These are phyloP conservation scores for Scatophagus argus DNA, from an alignment of 2,113 vertebrate species.

Conservation along the genomic window DNA sequence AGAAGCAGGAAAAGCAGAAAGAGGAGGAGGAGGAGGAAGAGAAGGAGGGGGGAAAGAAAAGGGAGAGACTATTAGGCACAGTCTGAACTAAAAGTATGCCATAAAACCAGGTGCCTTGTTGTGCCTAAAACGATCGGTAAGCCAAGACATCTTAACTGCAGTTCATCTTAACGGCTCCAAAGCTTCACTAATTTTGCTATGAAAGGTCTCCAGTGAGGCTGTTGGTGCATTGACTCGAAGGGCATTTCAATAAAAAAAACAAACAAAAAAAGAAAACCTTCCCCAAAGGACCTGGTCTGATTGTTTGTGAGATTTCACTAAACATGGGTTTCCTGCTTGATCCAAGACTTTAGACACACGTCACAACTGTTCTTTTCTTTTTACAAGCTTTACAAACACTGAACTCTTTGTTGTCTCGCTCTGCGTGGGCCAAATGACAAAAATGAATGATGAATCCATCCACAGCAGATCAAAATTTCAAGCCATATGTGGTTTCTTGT, in stretches of 20 bases:
- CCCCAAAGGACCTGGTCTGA: conserved; percentile 44
- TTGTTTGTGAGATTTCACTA: conserved; percentile 54
- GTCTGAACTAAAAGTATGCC: conserved; percentile 41
- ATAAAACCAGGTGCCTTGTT: conserved; percentile 63
- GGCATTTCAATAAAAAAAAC: conserved; percentile 46
- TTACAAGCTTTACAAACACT: conserved; percentile 35
- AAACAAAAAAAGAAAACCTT: conserved; percentile 48
- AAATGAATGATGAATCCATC: background rate
- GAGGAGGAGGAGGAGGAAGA: background rate
- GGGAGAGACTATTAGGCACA: conserved; percentile 34
- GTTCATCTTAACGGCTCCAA: conserved; percentile 53
- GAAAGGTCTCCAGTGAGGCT: conserved; percentile 29
- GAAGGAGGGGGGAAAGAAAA: too few species aligned
- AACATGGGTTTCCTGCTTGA: conserved; percentile 50
- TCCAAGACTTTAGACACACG: conserved; percentile 15
- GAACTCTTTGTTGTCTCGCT: conserved; percentile 5
- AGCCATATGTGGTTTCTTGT: background rate
- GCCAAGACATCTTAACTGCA: conserved; percentile 57
- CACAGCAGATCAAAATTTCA: background rate
- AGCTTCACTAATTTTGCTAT: conserved; percentile 35
- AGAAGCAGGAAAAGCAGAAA: conserved; percentile 49
- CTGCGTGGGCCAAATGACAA: background rate
- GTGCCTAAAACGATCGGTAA: conserved; percentile 51
- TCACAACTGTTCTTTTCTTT: conserved; percentile 52
- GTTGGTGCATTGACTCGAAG: conserved; percentile 35